Percentiles rank a stretch among this genome's conserved stretches.
phyloP scores from a whole-genome alignment of 2,888 invertebrate genomes.

The Drosophila ustulata region DNA sequence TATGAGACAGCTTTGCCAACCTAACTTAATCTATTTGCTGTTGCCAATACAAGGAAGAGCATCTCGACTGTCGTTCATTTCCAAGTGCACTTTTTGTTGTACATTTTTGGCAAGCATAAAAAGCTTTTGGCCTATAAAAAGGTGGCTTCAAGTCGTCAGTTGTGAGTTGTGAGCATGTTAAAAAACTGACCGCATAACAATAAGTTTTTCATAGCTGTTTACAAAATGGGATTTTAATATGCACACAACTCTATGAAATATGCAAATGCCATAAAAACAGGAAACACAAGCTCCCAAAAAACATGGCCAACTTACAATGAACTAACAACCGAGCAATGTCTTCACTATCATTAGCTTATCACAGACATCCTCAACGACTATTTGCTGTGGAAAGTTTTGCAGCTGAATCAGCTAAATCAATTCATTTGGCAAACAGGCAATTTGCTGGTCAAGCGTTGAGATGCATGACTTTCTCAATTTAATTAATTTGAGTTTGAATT shows the following conservation, averaged over 20 bases:
- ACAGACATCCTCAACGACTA: background rate
- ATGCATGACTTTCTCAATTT: conserved; percentile 23
- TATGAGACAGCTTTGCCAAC: background rate
- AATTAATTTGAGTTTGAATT: conserved; percentile 36
- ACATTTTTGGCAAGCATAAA: conserved; percentile 12
- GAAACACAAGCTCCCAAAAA: conserved; percentile 14
- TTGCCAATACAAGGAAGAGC: background rate
- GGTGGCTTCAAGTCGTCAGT: background rate
- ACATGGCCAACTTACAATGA: conserved; percentile 11
- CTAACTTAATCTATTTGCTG: background rate
- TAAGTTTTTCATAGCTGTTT: conserved; percentile 34
- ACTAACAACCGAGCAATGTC: conserved; percentile 8
- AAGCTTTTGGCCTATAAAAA: background rate
- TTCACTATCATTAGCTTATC: conserved; percentile 23
- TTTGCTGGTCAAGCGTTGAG: conserved; percentile 26
- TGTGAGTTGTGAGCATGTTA: background rate
- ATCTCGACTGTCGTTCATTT: conserved; percentile 15
- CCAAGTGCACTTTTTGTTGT: conserved; percentile 13
- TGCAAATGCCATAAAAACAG: conserved; percentile 38
- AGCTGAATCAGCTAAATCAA: conserved; percentile 12
- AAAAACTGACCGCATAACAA: conserved; percentile 39
- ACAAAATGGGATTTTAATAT: conserved; percentile 48
- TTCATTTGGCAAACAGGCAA: background rate
- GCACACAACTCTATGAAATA: conserved; percentile 42
- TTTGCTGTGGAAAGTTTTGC: conserved; percentile 1